Conservation (phyloP, 2,888 invertebrate genomes). For the Heliconius sara region DNA sequence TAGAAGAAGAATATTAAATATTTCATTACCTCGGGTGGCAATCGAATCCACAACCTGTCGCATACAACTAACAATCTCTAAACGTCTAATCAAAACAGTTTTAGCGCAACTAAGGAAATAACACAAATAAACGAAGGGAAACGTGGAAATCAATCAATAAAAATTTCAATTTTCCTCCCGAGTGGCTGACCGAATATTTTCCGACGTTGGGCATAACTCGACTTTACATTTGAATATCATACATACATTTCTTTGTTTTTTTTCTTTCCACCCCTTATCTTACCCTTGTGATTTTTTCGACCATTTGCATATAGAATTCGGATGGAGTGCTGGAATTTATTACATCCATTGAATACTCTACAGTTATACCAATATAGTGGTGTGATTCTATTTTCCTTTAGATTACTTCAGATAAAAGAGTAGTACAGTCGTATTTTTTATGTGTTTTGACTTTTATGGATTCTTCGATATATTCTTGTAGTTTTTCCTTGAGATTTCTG, state of each 20-base stretch:
- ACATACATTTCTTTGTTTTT: constrained; percentile 34
- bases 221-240: constrained; percentile 35
- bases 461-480: neutral
- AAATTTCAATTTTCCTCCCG: constrained; percentile 25
- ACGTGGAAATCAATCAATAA: constrained; percentile 18
- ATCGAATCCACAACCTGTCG: too few species aligned
- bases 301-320: constrained; percentile 33
- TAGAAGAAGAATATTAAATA: too few species aligned
- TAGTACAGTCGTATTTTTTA: constrained; percentile 20
- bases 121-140: constrained; percentile 4
- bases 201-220: constrained; percentile 23
- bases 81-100: neutral
- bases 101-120: neutral
- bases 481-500: neutral
- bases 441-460: constrained; percentile 16
- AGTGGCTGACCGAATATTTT: constrained; percentile 24
- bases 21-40: too few species aligned
- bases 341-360: constrained; percentile 7
- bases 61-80: neutral
- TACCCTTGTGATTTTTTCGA: constrained; percentile 34
- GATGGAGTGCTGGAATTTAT: constrained; percentile 38
- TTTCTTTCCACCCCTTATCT: constrained; percentile 24
- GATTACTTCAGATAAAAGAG: constrained; percentile 16
- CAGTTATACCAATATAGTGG: constrained; percentile 18
- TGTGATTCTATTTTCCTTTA: constrained; percentile 27